Percentiles rank a stretch among this genome's conserved stretches.
These are phyloP conservation scores for Egretta garzetta DNA, from an alignment of 2,113 vertebrate genomes.

Conservation along the genomic window DNA sequence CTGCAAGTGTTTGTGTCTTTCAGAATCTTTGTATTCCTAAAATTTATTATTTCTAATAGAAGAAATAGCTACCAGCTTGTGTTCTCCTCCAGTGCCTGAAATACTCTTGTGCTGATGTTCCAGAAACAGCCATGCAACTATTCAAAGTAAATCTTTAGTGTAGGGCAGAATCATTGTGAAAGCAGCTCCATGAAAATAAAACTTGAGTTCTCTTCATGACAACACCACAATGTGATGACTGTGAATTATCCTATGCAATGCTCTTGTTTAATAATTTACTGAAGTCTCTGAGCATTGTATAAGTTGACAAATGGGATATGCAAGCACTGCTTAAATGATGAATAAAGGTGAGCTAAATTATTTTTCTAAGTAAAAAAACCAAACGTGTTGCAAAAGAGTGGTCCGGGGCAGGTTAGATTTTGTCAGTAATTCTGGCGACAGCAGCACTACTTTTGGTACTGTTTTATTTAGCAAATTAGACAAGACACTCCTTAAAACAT, in stretches of 20 bases:
- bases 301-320: neutral
- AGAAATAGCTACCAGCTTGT: neutral
- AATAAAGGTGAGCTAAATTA: neutral
- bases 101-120: neutral
- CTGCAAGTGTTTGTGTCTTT: neutral
- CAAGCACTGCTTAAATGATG: neutral
- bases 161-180: neutral
- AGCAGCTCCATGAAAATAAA: neutral
- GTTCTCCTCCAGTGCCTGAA: neutral
- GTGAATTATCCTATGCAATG: neutral
- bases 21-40: neutral
- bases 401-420: neutral
- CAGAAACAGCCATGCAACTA: neutral
- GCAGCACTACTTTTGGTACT: neutral
- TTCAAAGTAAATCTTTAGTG: neutral
- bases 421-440: neutral
- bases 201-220: neutral
- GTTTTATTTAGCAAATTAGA: neutral
- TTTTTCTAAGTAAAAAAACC: neutral
- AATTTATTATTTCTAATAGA: neutral
- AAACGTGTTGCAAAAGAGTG: neutral
- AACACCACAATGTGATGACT: neutral
- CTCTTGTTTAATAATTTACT: neutral
- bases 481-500: neutral
- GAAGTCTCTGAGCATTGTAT: neutral